Evolutionary conservation across 2,888 invertebrate species (phyloP).

Genomic region (Brachyptera risi): DNA sequence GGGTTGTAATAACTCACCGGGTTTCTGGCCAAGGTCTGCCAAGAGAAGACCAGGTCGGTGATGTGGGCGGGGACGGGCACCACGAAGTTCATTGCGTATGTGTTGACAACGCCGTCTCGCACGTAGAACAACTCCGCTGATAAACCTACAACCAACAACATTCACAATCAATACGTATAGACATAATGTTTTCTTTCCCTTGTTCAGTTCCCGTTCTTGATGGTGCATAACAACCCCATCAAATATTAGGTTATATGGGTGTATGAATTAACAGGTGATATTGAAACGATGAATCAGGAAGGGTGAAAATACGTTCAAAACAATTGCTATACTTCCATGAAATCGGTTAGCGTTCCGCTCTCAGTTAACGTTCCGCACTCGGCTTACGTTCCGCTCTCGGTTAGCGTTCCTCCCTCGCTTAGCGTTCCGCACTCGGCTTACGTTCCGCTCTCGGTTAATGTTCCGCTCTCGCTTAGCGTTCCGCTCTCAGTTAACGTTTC

Average conservation of each 20-base stretch:
- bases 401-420: too few species aligned
- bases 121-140: conserved; percentile 80
- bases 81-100: conserved; percentile 78
- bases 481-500: too few species aligned
- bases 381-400: too few species aligned
- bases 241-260: too few species aligned
- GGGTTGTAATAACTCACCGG: conserved; percentile 70
- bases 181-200: neutral
- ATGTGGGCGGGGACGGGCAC: conserved; percentile 76
- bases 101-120: conserved; percentile 76
- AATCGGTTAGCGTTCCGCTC: too few species aligned
- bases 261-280: too few species aligned
- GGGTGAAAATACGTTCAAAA: neutral
- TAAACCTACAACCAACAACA: conserved; percentile 55
- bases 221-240: too few species aligned
- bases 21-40: conserved; percentile 71
- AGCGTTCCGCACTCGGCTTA: too few species aligned
- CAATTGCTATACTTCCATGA: neutral
- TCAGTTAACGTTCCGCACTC: too few species aligned
- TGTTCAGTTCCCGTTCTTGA: too few species aligned
- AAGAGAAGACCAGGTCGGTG: conserved; percentile 77
- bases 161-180: conserved; percentile 1
- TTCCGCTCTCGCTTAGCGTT: too few species aligned
- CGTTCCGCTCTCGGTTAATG: too few species aligned
- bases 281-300: neutral